A percentile compares a stretch with the other conserved stretches of the same genome.
Conservation (phyloP, 2,888 invertebrate species). For the Aspidapion aeneum region DNA sequence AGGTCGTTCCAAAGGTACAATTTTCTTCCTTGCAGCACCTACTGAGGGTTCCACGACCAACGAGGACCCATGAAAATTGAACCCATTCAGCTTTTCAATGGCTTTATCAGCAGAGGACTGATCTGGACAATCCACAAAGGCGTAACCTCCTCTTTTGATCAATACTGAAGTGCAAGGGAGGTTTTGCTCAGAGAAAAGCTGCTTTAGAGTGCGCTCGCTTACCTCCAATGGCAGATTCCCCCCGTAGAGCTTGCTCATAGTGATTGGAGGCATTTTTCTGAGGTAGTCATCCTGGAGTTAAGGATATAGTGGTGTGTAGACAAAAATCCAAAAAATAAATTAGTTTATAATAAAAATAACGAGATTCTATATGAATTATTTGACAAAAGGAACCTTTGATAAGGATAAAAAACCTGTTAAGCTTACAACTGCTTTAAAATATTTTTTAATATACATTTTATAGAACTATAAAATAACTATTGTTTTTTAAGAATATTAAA, state of each 20-base stretch:
- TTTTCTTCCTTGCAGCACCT: slow-evolving; percentile 66
- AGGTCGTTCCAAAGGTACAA: neutral
- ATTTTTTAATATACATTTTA: too few relatives aligned
- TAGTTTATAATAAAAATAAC: too few relatives aligned
- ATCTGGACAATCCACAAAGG: slow-evolving; percentile 82
- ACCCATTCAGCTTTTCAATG: slow-evolving; percentile 79
- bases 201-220: slow-evolving; percentile 68
- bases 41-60: slow-evolving; percentile 79
- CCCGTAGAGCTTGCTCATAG: slow-evolving; percentile 79
- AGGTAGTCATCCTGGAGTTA: too few relatives aligned
- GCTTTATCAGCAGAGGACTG: slow-evolving; percentile 80
- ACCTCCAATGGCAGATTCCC: slow-evolving; percentile 77
- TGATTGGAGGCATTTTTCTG: slow-evolving; percentile 47
- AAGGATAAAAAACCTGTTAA: too few relatives aligned
- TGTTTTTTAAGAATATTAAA: too few relatives aligned
- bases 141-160: slow-evolving; percentile 82
- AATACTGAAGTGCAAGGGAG: slow-evolving; percentile 71
- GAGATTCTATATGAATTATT: too few relatives aligned
- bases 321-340: too few relatives aligned
- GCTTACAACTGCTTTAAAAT: too few relatives aligned
- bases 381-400: too few relatives aligned
- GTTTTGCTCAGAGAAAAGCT: slow-evolving; percentile 75
- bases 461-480: too few relatives aligned
- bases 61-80: slow-evolving; percentile 62
- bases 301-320: too few relatives aligned